These are phyloP conservation scores for Biston betularia DNA, from an alignment of 2,888 invertebrate species.

Conservation along the genomic window DNA sequence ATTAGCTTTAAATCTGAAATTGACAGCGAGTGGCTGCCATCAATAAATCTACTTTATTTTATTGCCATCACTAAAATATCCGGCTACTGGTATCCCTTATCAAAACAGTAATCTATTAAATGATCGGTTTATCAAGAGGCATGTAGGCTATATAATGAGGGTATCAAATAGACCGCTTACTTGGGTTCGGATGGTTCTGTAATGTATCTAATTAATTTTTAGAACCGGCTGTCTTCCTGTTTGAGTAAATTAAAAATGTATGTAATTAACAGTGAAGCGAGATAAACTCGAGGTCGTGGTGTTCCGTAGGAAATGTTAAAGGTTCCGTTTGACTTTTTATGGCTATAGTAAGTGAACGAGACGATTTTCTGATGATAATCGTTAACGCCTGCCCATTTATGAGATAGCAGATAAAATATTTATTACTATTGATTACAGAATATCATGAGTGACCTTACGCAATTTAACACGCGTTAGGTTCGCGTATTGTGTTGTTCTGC, in stretches of 20 bases:
- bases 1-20: conserved; percentile 41
- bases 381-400: no score
- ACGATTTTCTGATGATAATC: no score
- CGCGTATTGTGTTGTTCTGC: no score
- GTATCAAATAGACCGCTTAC: conserved; percentile 51
- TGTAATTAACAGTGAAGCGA: conserved; percentile 8
- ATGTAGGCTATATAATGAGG: conserved; percentile 46
- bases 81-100: conserved; percentile 47
- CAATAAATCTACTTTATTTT: conserved; percentile 48
- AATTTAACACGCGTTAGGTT: no score
- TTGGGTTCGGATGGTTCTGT: conserved; percentile 49
- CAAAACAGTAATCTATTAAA: conserved; percentile 45
- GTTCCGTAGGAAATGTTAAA: conserved; percentile 13
- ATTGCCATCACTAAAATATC: conserved; percentile 46
- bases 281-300: conserved; percentile 2
- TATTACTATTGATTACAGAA: no score
- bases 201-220: conserved; percentile 67
- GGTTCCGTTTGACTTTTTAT: background rate
- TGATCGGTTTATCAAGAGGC: conserved; percentile 46
- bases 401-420: no score
- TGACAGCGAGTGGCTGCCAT: conserved; percentile 40
- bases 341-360: no score
- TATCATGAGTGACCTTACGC: no score
- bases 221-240: conserved; percentile 68
- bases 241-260: conserved; percentile 51